Evolutionary conservation across 1,140 invertebrate genomes (phyloP).

Genomic region (Heliconius nattereri): DNA sequence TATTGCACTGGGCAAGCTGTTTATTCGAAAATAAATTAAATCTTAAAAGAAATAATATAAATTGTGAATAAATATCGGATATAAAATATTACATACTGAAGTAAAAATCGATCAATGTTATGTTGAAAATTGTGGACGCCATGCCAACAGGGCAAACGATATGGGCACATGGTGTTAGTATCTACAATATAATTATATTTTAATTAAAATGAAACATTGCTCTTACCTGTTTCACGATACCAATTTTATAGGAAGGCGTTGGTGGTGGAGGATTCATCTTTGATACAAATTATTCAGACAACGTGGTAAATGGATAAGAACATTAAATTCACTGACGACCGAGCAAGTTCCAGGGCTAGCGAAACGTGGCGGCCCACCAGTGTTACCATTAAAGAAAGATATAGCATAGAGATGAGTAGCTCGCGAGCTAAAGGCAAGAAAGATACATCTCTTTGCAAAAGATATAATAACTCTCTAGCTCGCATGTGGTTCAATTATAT

Average conservation of each 20-base stretch:
- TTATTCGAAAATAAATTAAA: not conserved
- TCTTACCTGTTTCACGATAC: constrained; percentile 75
- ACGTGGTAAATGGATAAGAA: constrained; percentile 52
- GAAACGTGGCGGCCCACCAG: constrained; percentile 71
- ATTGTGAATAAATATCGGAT: not conserved
- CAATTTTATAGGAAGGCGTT: constrained; percentile 67
- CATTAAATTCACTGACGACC: constrained; percentile 63
- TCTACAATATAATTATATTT: constrained; percentile 36
- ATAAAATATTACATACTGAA: not conserved
- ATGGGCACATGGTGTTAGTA: constrained; percentile 64
- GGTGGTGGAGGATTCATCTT: constrained; percentile 73
- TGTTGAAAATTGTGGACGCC: constrained; percentile 46
- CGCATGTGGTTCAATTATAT: too few relatives aligned
- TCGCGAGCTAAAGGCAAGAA: too few relatives aligned
- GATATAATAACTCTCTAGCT: too few relatives aligned
- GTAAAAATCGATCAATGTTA: constrained; percentile 37
- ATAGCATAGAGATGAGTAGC: not conserved
- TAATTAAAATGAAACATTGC: constrained; percentile 45
- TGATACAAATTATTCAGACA: constrained; percentile 48
- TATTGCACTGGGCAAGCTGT: not conserved
- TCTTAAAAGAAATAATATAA: not conserved
- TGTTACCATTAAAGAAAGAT: constrained; percentile 61
- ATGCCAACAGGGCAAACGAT: constrained; percentile 75
- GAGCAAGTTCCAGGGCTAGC: constrained; percentile 65
- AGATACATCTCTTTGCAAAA: too few relatives aligned